phyloP scores from a whole-genome alignment of 1,140 invertebrate species.

The Amyelois transitella region DNA sequence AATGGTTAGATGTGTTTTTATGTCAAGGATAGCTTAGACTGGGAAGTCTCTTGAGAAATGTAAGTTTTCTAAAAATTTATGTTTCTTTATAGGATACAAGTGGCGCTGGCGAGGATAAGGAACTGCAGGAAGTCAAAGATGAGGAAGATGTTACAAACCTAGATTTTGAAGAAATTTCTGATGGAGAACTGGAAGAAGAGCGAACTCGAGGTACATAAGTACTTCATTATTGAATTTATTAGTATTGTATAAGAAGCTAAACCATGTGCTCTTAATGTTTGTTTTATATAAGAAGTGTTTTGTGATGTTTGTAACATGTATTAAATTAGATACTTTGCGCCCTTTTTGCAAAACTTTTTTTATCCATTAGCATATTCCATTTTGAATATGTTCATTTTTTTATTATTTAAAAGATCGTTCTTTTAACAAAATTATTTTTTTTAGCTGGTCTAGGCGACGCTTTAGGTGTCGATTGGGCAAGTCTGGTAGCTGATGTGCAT shows the following conservation, averaged over 20 bases:
- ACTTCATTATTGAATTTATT: background rate
- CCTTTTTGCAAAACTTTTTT: too few relatives aligned
- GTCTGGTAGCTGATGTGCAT: constrained; percentile 85
- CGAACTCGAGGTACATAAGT: constrained; percentile 46
- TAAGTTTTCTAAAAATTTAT: too few relatives aligned
- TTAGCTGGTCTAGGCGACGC: constrained; percentile 87
- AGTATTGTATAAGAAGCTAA: too few relatives aligned
- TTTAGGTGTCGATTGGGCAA: constrained; percentile 94
- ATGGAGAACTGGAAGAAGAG: constrained; percentile 90
- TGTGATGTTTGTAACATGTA: too few relatives aligned
- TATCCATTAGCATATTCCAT: too few relatives aligned
- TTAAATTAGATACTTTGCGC: too few relatives aligned
- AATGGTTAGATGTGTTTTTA: too few relatives aligned
- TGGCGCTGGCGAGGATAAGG: constrained; percentile 58
- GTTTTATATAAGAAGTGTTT: too few relatives aligned
- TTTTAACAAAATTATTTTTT: background rate
- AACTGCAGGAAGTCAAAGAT: constrained; percentile 70
- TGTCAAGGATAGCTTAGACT: background rate
- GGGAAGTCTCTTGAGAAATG: background rate
- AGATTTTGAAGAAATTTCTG: constrained; percentile 92
- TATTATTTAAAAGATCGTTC: too few relatives aligned
- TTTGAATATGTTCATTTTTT: too few relatives aligned
- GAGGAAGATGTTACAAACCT: constrained; percentile 84
- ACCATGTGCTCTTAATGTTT: too few relatives aligned
- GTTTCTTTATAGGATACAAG: constrained; percentile 45